phyloP scores from a whole-genome alignment of 2,888 invertebrate genomes.

The Trilocha varians region DNA sequence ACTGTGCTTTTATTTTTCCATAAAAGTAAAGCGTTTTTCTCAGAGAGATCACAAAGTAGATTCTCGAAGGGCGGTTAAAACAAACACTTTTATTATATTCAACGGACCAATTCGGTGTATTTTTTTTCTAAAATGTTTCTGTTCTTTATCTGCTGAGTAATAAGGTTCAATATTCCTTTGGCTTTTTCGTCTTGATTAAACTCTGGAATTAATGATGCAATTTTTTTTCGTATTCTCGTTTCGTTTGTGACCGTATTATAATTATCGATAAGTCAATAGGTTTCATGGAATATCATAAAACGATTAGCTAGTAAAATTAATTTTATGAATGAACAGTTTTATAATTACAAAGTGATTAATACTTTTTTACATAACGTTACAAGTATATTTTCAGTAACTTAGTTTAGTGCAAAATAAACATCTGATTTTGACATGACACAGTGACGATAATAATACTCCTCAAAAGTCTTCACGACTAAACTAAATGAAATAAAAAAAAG shows the following conservation, averaged over 20 bases:
- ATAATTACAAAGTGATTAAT: too few relatives aligned
- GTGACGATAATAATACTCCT: too few relatives aligned
- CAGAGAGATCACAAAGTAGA: constrained; percentile 7
- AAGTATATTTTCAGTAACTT: too few relatives aligned
- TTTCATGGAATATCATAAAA: neutral
- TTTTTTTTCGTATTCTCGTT: neutral
- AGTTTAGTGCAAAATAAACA: too few relatives aligned
- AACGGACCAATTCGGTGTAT: neutral
- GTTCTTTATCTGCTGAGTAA: neutral
- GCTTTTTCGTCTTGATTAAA: neutral
- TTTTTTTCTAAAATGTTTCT: neutral
- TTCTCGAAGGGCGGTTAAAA: neutral
- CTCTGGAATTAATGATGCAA: neutral
- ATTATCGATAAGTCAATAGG: neutral
- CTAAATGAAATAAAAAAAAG: too few relatives aligned
- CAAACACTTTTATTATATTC: constrained; percentile 1
- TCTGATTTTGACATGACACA: too few relatives aligned
- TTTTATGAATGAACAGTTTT: neutral
- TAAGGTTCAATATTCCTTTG: neutral
- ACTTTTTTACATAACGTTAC: too few relatives aligned
- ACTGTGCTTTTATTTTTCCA: constrained; percentile 8
- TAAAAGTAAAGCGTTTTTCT: constrained; percentile 6
- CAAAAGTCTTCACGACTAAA: too few relatives aligned
- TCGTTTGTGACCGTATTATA: neutral
- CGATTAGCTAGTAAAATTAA: neutral